Evolutionary conservation across 2,113 vertebrate species (phyloP).

Genomic region (Ceyx margarethae): DNA sequence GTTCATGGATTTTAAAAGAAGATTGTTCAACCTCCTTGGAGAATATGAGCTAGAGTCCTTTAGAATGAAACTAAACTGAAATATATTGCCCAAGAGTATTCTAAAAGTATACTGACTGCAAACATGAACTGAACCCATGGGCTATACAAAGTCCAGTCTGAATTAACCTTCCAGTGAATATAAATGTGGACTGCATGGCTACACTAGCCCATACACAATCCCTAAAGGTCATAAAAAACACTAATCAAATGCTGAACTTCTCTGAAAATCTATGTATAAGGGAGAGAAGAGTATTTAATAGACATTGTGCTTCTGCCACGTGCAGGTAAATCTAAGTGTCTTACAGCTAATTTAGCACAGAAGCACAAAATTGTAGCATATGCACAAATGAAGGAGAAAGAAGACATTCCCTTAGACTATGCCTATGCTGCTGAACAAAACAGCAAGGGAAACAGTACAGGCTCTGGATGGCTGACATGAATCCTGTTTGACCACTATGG

Average conservation of each 20-base stretch:
- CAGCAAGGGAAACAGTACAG: background rate
- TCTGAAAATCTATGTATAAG: background rate
- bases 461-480: background rate
- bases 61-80: background rate
- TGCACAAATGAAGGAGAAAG: background rate
- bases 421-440: background rate
- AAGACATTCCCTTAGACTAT: background rate
- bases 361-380: background rate
- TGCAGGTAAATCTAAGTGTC: background rate
- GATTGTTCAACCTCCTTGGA: background rate
- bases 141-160: background rate
- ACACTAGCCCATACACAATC: background rate
- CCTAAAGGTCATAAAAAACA: background rate
- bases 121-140: background rate
- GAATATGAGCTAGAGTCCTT: background rate
- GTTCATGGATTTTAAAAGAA: background rate
- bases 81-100: background rate
- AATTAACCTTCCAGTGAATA: background rate
- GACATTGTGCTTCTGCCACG: accelerated
- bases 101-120: background rate
- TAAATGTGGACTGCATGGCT: background rate
- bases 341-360: background rate
- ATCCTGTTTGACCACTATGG: accelerated
- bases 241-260: background rate
- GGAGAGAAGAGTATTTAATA: background rate